Evolutionary conservation across 2,797 vertebrate species (phyloP).

Genomic region (Gallinago stenura): DNA sequence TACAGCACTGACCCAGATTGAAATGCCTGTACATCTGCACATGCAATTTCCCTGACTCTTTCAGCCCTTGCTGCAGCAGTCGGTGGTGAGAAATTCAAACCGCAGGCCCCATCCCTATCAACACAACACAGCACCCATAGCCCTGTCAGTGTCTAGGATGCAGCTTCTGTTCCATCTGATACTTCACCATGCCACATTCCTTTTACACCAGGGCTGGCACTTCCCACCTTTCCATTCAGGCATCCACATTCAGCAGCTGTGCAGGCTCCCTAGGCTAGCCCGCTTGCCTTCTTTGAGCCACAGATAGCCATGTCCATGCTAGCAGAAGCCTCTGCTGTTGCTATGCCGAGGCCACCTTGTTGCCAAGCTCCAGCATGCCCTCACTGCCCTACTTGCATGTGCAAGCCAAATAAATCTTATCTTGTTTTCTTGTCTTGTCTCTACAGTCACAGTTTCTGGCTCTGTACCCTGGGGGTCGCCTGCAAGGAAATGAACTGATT

Average conservation of each 20-base stretch:
- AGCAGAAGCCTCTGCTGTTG: not conserved
- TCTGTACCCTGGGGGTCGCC: not conserved
- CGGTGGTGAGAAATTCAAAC: not conserved
- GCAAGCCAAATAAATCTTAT: not conserved
- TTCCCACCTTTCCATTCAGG: not conserved
- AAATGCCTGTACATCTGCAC: not conserved
- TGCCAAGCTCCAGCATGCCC: not conserved
- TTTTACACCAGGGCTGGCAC: not conserved
- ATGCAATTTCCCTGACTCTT: not conserved
- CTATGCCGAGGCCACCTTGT: not conserved
- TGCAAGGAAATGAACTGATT: not conserved
- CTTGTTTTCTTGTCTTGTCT: not conserved
- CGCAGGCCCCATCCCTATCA: not conserved
- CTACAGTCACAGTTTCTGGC: not conserved
- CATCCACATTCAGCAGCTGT: not conserved
- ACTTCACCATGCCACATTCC: not conserved
- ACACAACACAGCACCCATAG: not conserved
- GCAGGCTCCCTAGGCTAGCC: not conserved
- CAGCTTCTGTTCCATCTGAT: not conserved
- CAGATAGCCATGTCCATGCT: not conserved
- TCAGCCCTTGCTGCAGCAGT: not conserved
- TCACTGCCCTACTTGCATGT: constrained; percentile 10
- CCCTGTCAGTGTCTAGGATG: not conserved
- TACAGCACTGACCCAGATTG: not conserved
- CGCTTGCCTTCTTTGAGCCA: not conserved